Evolutionary conservation across 2,888 invertebrate species (phyloP).

Genomic region (Diloba caeruleocephala): DNA sequence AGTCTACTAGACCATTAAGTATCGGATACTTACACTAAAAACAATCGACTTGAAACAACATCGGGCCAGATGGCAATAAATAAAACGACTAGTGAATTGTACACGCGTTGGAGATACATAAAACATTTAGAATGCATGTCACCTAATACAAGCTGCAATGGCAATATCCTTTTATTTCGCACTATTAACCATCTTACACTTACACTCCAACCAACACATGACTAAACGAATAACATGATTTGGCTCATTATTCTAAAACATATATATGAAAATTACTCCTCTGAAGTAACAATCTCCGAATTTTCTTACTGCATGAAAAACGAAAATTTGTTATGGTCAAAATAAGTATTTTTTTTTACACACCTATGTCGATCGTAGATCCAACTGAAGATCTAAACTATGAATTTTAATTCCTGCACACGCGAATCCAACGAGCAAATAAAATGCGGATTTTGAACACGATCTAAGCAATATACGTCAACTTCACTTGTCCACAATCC

Average conservation of each 20-base stretch:
- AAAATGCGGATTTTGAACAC: constrained; percentile 38
- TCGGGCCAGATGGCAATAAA: too few relatives aligned
- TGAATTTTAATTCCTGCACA: constrained; percentile 41
- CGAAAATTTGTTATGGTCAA: constrained; percentile 28
- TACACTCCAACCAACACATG: constrained; percentile 62
- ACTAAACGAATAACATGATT: constrained; percentile 74
- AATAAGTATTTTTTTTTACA: constrained; percentile 34
- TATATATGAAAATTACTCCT: constrained; percentile 72
- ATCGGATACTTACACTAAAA: too few relatives aligned
- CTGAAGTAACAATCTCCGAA: constrained; percentile 54
- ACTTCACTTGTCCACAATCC: constrained; percentile 42
- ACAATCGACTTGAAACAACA: too few relatives aligned
- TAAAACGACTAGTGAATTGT: constrained; percentile 27
- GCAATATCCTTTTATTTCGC: constrained; percentile 68
- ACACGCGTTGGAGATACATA: constrained; percentile 9
- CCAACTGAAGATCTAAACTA: constrained; percentile 33
- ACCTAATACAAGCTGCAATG: constrained; percentile 68
- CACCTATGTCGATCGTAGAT: constrained; percentile 29
- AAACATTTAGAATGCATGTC: constrained; percentile 70
- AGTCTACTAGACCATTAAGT: too few relatives aligned
- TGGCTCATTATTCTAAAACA: constrained; percentile 78
- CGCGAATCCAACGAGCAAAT: constrained; percentile 59
- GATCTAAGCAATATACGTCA: constrained; percentile 30
- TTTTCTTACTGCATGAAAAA: constrained; percentile 48
- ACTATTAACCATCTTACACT: constrained; percentile 71